These are phyloP conservation scores for Eulemur mongoz DNA, from an alignment of 2,797 vertebrate species.

Conservation along the genomic window DNA sequence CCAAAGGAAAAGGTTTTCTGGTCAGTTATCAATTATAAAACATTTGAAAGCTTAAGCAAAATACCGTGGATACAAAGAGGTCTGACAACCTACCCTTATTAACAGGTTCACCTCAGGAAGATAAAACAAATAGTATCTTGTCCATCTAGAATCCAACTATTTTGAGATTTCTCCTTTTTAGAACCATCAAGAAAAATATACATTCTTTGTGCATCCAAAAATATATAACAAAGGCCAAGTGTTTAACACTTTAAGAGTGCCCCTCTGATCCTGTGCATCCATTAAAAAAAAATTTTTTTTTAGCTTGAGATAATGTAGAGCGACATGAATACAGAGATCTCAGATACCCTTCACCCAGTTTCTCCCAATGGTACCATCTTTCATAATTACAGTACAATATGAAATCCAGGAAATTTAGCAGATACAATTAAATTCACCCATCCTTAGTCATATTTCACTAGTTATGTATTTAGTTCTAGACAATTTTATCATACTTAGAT, in stretches of 20 bases:
- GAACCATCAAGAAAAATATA: not conserved
- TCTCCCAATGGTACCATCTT: not conserved
- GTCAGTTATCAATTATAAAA: not conserved
- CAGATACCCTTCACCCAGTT: not conserved
- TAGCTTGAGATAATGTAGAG: not conserved
- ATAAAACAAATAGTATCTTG: not conserved
- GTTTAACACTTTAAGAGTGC: not conserved
- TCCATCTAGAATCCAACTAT: not conserved
- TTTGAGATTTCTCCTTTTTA: conserved; percentile 25
- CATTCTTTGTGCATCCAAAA: not conserved
- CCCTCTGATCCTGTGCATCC: not conserved
- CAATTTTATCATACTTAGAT: conserved; percentile 3
- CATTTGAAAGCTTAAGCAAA: not conserved
- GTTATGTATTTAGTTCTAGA: not conserved
- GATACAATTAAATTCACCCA: not conserved
- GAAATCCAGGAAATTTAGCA: not conserved
- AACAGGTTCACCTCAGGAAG: not conserved
- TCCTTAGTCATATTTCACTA: not conserved
- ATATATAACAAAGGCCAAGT: not conserved
- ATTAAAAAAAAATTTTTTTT: not conserved
- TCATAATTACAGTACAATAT: not conserved
- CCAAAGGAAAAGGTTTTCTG: not conserved
- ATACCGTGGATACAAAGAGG: not conserved
- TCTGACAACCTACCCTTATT: not conserved
- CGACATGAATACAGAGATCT: not conserved